Conservation (phyloP, 2,113 vertebrate species). For the Vidua macroura region DNA sequence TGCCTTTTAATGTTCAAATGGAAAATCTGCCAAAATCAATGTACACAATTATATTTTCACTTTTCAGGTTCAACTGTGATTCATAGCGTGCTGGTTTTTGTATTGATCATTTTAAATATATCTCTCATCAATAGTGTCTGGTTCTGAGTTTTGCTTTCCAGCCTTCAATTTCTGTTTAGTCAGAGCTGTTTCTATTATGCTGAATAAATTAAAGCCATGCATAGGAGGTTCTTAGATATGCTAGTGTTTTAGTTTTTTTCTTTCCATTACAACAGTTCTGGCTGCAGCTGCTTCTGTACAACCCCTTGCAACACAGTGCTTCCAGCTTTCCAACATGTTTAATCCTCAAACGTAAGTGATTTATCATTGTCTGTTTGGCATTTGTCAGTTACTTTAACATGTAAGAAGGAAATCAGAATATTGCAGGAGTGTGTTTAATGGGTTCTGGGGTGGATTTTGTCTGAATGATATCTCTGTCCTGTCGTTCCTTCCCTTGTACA, state of each 20-base stretch:
- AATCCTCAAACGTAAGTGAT: constrained; percentile 88
- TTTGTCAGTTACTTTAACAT: not conserved
- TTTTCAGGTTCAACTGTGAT: not conserved
- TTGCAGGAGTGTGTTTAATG: not conserved
- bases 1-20: not conserved
- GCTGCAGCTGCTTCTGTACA: constrained; percentile 84
- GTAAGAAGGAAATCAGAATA: not conserved
- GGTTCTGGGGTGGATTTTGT: not conserved
- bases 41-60: not conserved
- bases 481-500: constrained; percentile 45
- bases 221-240: not conserved
- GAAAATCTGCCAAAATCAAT: not conserved
- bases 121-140: fast-evolving
- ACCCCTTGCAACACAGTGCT: constrained; percentile 93
- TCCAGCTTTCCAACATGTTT: constrained; percentile 98
- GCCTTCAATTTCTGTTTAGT: not conserved
- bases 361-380: not conserved
- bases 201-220: not conserved
- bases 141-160: not conserved
- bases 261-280: constrained; percentile 64
- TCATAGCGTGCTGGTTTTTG: not conserved
- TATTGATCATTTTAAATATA: not conserved
- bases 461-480: not conserved
- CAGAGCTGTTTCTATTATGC: not conserved
- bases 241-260: not conserved